Evolutionary conservation across 2,113 vertebrate species (phyloP), one percentile per base, ranked within the genome.

Genomic region (Dunckerocampus dactyliophorus): DNA sequence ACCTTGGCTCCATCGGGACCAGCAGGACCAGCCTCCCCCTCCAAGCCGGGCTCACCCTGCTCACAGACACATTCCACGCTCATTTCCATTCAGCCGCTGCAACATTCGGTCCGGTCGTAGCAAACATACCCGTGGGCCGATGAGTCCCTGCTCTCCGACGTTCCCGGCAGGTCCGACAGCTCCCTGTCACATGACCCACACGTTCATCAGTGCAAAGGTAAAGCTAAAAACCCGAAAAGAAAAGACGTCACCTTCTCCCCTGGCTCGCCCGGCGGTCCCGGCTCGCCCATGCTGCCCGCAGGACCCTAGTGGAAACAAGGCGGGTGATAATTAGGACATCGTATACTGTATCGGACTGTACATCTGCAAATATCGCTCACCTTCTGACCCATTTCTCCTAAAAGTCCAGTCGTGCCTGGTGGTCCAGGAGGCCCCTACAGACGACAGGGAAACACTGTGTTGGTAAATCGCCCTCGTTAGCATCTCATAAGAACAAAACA

Each of bases 1-100:
- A 95, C 96, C 95, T 98, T 97, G 43, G 90, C n/a, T 42, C 96
- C 96, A 0, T 98, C 95, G 0, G 92, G 92, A 60, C 96, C 96
- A 0, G 76, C 24, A 4, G 77, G 72, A 45, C 95, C 95, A 3
- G 80, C 84, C 83, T 98, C 95, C 51, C 95, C 95, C 80, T 97
- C 95, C 10, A 96, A 80, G 59, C 96, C 96, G 0, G 90, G 65
- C 19, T 95, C 94, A 67, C 96, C 96, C 96, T 98, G 71, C 56
- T 50, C 19, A 62, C 1, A 63, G 14, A 70, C 6, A 15, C 67
- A 43, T 43, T 43, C 12, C 2, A 43, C 2, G 39, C 7, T 43
- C 11, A 43, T 43, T 43, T 43, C 39, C 39, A 43, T 14, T 43
- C 14, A 43, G 39, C 20, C 47, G 17, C 6, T 20, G 1, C 2